Evolutionary conservation across 2,113 vertebrate species (phyloP).

Genomic region (Dasyornis broadbenti): DNA sequence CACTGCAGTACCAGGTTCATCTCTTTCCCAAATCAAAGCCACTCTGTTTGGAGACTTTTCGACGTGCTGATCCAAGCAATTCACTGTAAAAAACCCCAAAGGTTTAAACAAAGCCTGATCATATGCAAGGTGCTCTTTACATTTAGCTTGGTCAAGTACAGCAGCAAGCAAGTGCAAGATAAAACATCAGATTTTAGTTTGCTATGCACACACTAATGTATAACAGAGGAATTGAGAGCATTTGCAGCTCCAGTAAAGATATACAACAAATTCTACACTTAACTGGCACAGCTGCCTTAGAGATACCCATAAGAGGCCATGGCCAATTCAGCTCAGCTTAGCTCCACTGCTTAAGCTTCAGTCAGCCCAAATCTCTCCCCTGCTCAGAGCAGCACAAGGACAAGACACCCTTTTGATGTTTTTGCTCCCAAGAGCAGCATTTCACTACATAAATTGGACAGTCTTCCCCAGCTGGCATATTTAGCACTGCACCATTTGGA

Average conservation of each 20-base stretch:
- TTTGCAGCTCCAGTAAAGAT: not conserved
- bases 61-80: constrained; percentile 90
- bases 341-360: not conserved
- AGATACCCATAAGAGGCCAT: not conserved
- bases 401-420: not conserved
- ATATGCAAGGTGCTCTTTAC: not conserved
- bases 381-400: not conserved
- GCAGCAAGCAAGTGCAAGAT: not conserved
- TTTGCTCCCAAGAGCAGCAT: not conserved
- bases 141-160: not conserved
- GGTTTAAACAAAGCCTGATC: not conserved
- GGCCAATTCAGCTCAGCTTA: not conserved
- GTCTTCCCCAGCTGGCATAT: not conserved
- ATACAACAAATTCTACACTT: not conserved
- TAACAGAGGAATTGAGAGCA: not conserved
- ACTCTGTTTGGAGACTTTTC: constrained; percentile 79
- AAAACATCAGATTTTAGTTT: not conserved
- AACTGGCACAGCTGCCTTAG: not conserved
- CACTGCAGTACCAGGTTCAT: constrained; percentile 88
- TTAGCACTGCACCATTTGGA: not conserved
- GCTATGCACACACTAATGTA: not conserved
- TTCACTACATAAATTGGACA: not conserved
- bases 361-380: not conserved
- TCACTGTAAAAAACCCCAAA: constrained; percentile 74
- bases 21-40: constrained; percentile 94